Evolutionary conservation across 1,140 invertebrate species (phyloP), one percentile per base, ranked within the genome.

Genomic region (Babylonia areolata): DNA sequence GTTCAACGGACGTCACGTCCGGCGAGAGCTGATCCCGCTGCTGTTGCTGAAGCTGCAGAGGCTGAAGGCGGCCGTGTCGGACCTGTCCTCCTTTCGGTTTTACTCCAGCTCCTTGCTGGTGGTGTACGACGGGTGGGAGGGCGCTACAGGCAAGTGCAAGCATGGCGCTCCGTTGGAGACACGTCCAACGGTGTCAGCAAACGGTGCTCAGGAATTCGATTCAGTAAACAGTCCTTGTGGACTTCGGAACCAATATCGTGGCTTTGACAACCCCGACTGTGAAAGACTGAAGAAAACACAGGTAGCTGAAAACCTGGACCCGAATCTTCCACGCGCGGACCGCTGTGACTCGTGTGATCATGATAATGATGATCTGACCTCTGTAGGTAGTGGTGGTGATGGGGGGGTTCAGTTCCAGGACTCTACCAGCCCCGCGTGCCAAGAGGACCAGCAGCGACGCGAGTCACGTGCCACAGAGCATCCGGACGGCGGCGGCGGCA

Each of bases 31-130:
- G 64, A 96, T 99, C 86, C 95, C 96, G 85, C 95, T 96, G 92
- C 97, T 98, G 79, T 95, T 98, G 75, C 94, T 96, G 42, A 96
- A 96, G 91, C 95, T 98, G 84, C 96, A 97, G 88, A 95, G 96
- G 88, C 94, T 98, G 79, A 95, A 96, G 37, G 95, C 96, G 77
- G 96, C 97, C 73, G 96, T 98, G 89, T 96, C 97, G 93, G 97
- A 97, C 93, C 97, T 98, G 94, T 97, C 97, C 90, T 97, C 96
- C 93, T 99, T 98, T 94, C 95, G 98, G 90, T 99, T 99, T 94
- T 99, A 99, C 95, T 99, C 98, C 28, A 98, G 97, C 96, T 96
- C 98, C 15, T 95, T 99, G 54, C 95, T 99, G 39, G 96, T 99
- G 87, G 97, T 98, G 35, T 99, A 98, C 94, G 98, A 99, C 94